These are phyloP conservation scores for Sinopyrophorus schimmeli DNA, from an alignment of 2,888 invertebrate species.

Conservation along the genomic window DNA sequence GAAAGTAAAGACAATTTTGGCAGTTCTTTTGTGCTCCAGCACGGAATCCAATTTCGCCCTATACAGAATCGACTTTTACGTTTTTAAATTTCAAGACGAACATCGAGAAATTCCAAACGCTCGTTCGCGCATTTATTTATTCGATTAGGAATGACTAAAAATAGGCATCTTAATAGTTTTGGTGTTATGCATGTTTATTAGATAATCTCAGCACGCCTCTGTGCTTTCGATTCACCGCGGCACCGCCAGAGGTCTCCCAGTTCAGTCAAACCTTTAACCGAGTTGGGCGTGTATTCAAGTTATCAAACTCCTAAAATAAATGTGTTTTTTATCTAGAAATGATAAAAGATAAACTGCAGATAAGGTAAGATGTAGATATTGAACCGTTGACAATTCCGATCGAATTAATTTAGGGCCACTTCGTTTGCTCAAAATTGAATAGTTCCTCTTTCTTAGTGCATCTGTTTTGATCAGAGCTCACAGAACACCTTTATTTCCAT, in stretches of 20 bases:
- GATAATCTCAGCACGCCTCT: constrained; percentile 33
- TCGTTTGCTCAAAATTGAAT: constrained; percentile 24
- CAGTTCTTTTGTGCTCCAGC: constrained; percentile 2
- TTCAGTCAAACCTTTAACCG: constrained; percentile 49
- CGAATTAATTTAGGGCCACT: too few species aligned
- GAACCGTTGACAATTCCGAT: too few species aligned
- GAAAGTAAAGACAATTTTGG: constrained; percentile 6
- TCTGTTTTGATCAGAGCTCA: constrained; percentile 42
- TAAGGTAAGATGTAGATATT: constrained; percentile 41
- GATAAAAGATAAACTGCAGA: constrained; percentile 43
- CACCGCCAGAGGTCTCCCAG: constrained; percentile 43
- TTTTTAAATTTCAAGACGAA: too few species aligned
- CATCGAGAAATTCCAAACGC: too few species aligned
- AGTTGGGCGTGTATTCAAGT: constrained; percentile 52
- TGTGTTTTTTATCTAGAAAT: constrained; percentile 52
- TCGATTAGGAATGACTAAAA: constrained; percentile 6
- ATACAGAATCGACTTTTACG: too few species aligned
- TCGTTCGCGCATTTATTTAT: too few species aligned
- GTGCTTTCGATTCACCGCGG: constrained; percentile 21
- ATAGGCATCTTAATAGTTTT: constrained; percentile 12
- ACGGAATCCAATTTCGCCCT: too few species aligned
- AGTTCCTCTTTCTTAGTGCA: constrained; percentile 42
- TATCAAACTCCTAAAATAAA: constrained; percentile 44
- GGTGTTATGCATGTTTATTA: constrained; percentile 23
- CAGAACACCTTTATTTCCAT: too few species aligned